These are phyloP conservation scores for Hephaestus fuliginosus DNA, from an alignment of 2,797 vertebrate genomes.

Conservation along the genomic window DNA sequence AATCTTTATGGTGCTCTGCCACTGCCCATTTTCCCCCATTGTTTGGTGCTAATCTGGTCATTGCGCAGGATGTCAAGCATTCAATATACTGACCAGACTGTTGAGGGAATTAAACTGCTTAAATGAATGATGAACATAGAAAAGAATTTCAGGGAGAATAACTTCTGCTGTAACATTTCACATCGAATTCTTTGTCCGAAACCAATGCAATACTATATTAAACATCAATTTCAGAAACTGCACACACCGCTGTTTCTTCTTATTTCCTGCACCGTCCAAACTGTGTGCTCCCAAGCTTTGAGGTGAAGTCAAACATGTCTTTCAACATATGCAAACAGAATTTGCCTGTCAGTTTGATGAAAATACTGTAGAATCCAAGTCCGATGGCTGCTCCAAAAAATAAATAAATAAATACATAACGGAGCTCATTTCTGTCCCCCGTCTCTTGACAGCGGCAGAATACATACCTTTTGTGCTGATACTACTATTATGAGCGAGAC, in stretches of 20 bases:
- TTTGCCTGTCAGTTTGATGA: conserved; percentile 45
- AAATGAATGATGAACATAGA: not conserved
- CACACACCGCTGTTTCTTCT: not conserved
- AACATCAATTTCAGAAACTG: not conserved
- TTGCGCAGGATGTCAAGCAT: not conserved
- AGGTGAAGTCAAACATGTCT: conserved; percentile 16
- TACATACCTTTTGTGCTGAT: conserved; percentile 49
- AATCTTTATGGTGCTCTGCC: not conserved
- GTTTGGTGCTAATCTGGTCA: conserved; percentile 1
- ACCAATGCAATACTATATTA: not conserved
- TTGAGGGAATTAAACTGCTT: not conserved
- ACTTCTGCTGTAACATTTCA: not conserved
- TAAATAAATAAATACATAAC: not conserved
- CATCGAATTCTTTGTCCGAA: not conserved
- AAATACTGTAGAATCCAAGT: conserved; percentile 36
- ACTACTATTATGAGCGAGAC: conserved; percentile 48
- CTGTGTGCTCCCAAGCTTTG: not conserved
- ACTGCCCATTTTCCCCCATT: not conserved
- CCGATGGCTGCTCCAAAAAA: conserved; percentile 12
- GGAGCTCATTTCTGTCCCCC: conserved; percentile 22
- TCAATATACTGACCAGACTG: not conserved
- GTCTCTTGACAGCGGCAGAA: conserved; percentile 53
- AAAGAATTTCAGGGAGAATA: not conserved
- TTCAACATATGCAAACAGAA: conserved; percentile 34
- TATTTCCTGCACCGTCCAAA: conserved; percentile 5